Base-by-base conservation (phyloP, 2,888 invertebrate genomes). In the Brassicogethes aeneus region DNA sequence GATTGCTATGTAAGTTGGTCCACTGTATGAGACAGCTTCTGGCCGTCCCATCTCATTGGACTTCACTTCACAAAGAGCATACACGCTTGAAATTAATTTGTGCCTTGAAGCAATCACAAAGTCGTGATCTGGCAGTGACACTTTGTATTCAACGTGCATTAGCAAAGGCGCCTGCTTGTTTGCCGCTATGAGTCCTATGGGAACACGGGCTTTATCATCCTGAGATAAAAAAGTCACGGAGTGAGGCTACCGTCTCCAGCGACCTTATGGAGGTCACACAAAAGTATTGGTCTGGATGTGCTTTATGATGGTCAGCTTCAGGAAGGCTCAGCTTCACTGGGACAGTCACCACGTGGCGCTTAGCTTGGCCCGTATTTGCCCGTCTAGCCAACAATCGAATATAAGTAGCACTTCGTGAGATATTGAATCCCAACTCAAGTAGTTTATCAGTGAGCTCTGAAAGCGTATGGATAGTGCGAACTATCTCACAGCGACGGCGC, bases 1-100 rank as follows among this genome's bases (percentile, higher is more conserved):
- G 17, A 51, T 61, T 52, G 64, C 58, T 32, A 69, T 53, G 50
- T 63, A 65, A 38, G 67, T 70, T 37, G 69, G 67, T 10, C 68
- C 69, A 40, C 54, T 57, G 62, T 34, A 64, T 17, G 53, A 39
- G 16, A 68, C 63, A 36, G 61, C 60, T 52, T 61, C 41, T 42
- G 54, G 50, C 34, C 52, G 44, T 36, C 60, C 58, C 43, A 53
- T 32, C 29, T 42, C 47, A 45, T 56, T 48, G 14, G 36, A 34
- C 33, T 52, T 51, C 3, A 64, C 51, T 30, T 16, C 17, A 30
- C 43, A 46, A 29, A 40, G 40, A 17, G 47, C 50, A 39, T 53
- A 52, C 2, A 55, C 51, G 14, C 44, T 41, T 15, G 51, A 50
- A 32, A 52, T 53, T 2, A 52, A 30, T 47, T 55, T 50, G 34